Percentiles rank a stretch among this genome's conserved stretches.
These are phyloP conservation scores for Enteromius argenteus DNA, from an alignment of 2,797 vertebrate genomes.

Conservation along the genomic window DNA sequence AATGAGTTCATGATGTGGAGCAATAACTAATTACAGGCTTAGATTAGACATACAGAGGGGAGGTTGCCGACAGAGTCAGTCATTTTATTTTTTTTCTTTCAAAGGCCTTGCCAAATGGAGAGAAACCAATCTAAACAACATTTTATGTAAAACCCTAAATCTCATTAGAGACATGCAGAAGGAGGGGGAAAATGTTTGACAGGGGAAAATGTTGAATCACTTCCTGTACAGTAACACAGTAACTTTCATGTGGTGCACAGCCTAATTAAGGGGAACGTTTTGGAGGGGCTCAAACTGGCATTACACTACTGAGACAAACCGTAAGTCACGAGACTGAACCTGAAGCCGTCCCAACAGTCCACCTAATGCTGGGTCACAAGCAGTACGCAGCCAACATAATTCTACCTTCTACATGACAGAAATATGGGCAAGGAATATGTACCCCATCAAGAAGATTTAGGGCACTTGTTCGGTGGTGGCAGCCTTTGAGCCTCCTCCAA, in stretches of 20 bases:
- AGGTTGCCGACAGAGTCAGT: conserved; percentile 63
- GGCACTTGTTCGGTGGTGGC: conserved; percentile 60
- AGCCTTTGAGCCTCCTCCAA: conserved; percentile 60
- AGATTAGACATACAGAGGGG: conserved; percentile 65
- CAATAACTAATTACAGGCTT: conserved; percentile 72
- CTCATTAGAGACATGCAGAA: conserved; percentile 70
- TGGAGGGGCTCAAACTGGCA: conserved; percentile 61
- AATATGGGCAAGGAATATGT: conserved; percentile 62
- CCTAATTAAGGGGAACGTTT: conserved; percentile 71
- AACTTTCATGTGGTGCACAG: conserved; percentile 71
- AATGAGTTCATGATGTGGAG: conserved; percentile 72
- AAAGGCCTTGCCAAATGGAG: conserved; percentile 70
- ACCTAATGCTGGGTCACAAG: conserved; percentile 61
- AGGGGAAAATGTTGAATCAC: conserved; percentile 72
- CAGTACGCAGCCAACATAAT: conserved; percentile 60
- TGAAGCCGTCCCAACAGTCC: conserved; percentile 56
- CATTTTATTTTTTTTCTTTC: conserved; percentile 59
- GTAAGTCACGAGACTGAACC: conserved; percentile 62
- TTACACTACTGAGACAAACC: conserved; percentile 59
- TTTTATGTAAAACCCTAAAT: conserved; percentile 76
- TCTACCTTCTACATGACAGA: conserved; percentile 65
- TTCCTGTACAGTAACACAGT: conserved; percentile 71
- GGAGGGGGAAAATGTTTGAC: conserved; percentile 69
- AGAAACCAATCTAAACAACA: conserved; percentile 72
- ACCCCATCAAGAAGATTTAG: conserved; percentile 64